A percentile compares a stretch with the other conserved stretches of the same genome.
Conservation (phyloP, 2,797 vertebrate genomes). For the Onychomys torridus region DNA sequence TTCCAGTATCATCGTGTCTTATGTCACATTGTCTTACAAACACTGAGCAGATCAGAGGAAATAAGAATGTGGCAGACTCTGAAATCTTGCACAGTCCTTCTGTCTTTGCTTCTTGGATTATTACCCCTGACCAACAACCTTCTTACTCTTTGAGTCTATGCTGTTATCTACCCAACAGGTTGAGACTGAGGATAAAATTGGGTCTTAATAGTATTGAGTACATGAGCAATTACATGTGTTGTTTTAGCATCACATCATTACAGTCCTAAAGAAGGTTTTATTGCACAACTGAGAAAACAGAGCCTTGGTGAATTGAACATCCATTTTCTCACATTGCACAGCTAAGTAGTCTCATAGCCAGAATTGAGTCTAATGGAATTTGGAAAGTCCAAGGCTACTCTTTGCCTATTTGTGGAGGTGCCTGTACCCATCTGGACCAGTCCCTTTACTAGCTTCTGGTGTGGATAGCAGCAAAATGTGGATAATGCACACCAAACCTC, state of each 20-base stretch:
- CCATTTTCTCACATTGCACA: background rate
- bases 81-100: background rate
- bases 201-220: background rate
- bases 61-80: background rate
- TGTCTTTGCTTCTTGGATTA: background rate
- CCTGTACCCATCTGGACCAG: background rate
- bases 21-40: background rate
- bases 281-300: background rate
- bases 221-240: background rate
- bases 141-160: accelerated
- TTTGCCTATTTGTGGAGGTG: background rate
- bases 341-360: background rate
- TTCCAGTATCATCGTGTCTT: background rate
- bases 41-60: background rate
- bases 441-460: accelerated
- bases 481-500: accelerated
- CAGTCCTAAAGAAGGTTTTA: background rate
- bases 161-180: background rate
- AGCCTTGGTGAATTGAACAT: background rate
- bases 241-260: background rate
- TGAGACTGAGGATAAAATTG: background rate
- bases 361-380: background rate
- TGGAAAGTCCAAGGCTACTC: background rate
- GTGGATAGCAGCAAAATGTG: background rate
- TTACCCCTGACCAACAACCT: background rate